Conservation (phyloP, 2,888 invertebrate species). For the Eurytoma adleriae region DNA sequence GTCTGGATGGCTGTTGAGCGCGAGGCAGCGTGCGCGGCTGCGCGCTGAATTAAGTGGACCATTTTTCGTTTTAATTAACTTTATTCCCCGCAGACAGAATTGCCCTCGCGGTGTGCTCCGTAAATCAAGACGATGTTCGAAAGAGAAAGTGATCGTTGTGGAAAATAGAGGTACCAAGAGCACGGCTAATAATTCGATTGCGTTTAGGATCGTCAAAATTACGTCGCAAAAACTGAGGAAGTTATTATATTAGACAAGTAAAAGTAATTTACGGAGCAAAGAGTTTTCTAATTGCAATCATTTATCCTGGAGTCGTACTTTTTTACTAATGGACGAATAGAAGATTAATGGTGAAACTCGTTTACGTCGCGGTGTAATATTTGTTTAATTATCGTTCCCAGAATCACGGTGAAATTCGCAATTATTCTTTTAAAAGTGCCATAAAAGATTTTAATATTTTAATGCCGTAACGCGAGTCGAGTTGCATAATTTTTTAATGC, state of each 20-base stretch:
- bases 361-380: slow-evolving; percentile 16
- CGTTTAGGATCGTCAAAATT: not conserved
- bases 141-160: not conserved
- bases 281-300: slow-evolving; percentile 3
- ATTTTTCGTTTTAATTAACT: too few species aligned
- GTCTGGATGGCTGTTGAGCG: too few species aligned
- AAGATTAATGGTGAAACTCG: slow-evolving; percentile 20
- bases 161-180: not conserved
- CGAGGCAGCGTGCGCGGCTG: too few species aligned
- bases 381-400: slow-evolving; percentile 31
- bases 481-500: too few species aligned
- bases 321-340: slow-evolving; percentile 17
- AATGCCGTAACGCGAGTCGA: slow-evolving; percentile 24
- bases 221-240: slow-evolving; percentile 5
- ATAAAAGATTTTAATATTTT: slow-evolving; percentile 36
- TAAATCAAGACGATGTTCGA: too few species aligned
- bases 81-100: too few species aligned
- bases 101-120: too few species aligned
- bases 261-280: slow-evolving; percentile 4
- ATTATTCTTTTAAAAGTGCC: slow-evolving; percentile 10
- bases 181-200: slow-evolving; percentile 10
- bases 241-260: not conserved
- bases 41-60: too few species aligned
- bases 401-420: slow-evolving; percentile 32
- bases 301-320: not conserved